These are phyloP conservation scores for Neoarius graeffei DNA, from an alignment of 2,113 vertebrate species.

Conservation along the genomic window DNA sequence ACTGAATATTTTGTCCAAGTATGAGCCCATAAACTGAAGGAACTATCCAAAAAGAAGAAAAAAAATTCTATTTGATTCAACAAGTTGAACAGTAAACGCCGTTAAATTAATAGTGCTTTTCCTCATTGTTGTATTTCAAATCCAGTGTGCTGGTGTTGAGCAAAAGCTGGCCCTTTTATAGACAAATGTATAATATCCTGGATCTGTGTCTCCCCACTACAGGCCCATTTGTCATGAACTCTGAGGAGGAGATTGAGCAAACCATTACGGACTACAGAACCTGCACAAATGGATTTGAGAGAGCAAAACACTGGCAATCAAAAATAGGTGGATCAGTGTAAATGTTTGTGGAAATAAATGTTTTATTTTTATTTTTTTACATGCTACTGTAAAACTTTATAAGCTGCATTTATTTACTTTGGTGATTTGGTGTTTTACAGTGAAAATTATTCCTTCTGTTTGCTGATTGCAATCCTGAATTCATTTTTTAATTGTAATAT, in stretches of 20 bases:
- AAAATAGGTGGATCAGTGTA: constrained; percentile 62
- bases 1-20: background rate
- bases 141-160: background rate
- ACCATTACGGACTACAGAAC: constrained; percentile 71
- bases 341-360: background rate
- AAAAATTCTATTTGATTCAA: background rate
- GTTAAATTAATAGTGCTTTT: background rate
- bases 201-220: constrained; percentile 50
- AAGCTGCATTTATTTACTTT: background rate
- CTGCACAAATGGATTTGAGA: constrained; percentile 78
- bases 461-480: background rate
- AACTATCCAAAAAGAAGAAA: background rate
- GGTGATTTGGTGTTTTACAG: background rate
- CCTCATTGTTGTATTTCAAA: background rate
- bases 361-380: background rate
- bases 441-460: background rate
- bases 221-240: constrained; percentile 82
- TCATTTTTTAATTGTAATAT: background rate
- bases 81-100: background rate
- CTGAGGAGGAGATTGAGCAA: constrained; percentile 76
- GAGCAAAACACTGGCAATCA: constrained; percentile 74
- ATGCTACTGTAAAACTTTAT: background rate
- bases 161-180: background rate
- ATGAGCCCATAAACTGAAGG: background rate
- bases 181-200: background rate